Evolutionary conservation across 2,888 invertebrate genomes (phyloP).

Genomic region (Creontiades dilutus): DNA sequence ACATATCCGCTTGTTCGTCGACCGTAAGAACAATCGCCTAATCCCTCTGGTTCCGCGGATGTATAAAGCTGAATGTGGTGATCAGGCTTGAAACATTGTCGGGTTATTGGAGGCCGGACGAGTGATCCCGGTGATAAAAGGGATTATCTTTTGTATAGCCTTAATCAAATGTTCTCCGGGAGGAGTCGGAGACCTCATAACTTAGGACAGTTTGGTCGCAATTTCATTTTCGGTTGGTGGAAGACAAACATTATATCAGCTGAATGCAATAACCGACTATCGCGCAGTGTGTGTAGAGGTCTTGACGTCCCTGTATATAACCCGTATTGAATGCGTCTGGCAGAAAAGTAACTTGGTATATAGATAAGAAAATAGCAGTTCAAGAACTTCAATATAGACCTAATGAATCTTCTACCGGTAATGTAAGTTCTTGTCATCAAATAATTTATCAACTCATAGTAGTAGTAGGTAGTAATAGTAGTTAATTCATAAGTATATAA

Average conservation of each 20-base stretch:
- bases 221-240: constrained; percentile 4
- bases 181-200: constrained; percentile 22
- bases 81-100: constrained; percentile 53
- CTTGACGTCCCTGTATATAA: too few species aligned
- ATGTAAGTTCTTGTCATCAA: too few species aligned
- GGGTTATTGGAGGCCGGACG: constrained; percentile 37
- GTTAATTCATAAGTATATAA: too few species aligned
- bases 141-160: constrained; percentile 55
- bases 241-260: neutral
- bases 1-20: neutral
- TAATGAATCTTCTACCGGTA: too few species aligned
- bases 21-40: neutral
- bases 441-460: too few species aligned
- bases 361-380: too few species aligned
- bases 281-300: too few species aligned
- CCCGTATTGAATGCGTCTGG: too few species aligned
- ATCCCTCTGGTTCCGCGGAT: constrained; percentile 17
- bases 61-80: constrained; percentile 57
- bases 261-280: neutral
- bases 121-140: constrained; percentile 55
- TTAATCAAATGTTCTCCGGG: constrained; percentile 26
- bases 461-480: too few species aligned
- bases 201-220: neutral
- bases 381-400: too few species aligned
- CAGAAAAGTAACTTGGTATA: too few species aligned